Percentiles rank a stretch among this genome's conserved stretches.
These are phyloP conservation scores for Procambarus virginalis DNA, from an alignment of 1,140 invertebrate genomes.

Conservation along the genomic window DNA sequence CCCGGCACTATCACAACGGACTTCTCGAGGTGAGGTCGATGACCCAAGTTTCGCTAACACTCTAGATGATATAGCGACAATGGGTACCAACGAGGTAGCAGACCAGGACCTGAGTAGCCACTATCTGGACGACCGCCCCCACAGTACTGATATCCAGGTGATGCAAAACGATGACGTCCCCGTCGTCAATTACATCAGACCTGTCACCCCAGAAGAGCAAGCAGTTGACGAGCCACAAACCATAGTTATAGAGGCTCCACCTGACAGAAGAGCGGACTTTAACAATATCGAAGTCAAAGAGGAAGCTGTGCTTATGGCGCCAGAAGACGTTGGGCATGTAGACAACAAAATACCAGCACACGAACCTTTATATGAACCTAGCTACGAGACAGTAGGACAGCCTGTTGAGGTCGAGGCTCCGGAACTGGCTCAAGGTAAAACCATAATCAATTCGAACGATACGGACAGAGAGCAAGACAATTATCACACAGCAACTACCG, in stretches of 20 bases:
- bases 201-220: slow-evolving; percentile 36
- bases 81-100: slow-evolving; percentile 69
- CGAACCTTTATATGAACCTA: slow-evolving; percentile 47
- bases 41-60: slow-evolving; percentile 68
- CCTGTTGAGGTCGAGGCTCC: not conserved
- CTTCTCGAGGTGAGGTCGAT: slow-evolving; percentile 53
- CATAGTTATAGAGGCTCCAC: slow-evolving; percentile 14
- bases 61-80: slow-evolving; percentile 66
- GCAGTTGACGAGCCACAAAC: slow-evolving; percentile 36
- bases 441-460: not conserved
- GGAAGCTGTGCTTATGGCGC: not conserved
- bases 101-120: slow-evolving; percentile 66
- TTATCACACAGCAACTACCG: not conserved
- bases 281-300: slow-evolving; percentile 14
- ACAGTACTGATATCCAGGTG: slow-evolving; percentile 3
- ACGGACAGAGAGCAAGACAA: not conserved
- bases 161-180: slow-evolving; percentile 35
- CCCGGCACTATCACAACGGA: slow-evolving; percentile 41
- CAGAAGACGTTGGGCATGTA: not conserved
- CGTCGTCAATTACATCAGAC: slow-evolving; percentile 41
- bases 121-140: slow-evolving; percentile 56
- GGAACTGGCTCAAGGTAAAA: not conserved
- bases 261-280: slow-evolving; percentile 3
- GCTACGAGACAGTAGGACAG: slow-evolving; percentile 46
- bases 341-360: not conserved